phyloP scores from a whole-genome alignment of 2,888 invertebrate genomes.

The Arge pagana region DNA sequence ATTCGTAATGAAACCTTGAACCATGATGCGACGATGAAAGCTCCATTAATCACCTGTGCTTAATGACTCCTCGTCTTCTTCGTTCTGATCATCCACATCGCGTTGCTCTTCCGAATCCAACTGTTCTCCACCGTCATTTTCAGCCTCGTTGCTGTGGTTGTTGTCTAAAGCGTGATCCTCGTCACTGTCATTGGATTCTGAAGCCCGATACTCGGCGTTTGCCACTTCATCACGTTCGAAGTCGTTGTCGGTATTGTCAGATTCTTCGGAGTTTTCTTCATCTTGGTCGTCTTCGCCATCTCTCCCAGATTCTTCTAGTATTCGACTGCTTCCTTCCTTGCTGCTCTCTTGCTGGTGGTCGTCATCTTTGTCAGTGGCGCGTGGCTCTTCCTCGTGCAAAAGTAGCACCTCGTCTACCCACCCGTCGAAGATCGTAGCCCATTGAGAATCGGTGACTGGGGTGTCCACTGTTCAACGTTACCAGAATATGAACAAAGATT shows the following conservation, averaged over 20 bases:
- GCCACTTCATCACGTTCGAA: slow-evolving; percentile 34
- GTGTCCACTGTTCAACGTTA: slow-evolving; percentile 67
- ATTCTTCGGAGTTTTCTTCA: slow-evolving; percentile 44
- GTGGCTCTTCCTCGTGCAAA: slow-evolving; percentile 42
- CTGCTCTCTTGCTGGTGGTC: slow-evolving; percentile 60
- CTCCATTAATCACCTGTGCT: slow-evolving; percentile 11
- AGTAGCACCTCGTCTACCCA: slow-evolving; percentile 72
- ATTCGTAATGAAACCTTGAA: slow-evolving; percentile 17
- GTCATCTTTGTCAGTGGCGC: slow-evolving; percentile 58
- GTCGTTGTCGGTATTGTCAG: slow-evolving; percentile 54
- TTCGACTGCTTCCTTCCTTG: slow-evolving; percentile 34
- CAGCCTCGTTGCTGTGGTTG: slow-evolving; percentile 26
- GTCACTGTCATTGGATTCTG: slow-evolving; percentile 50
- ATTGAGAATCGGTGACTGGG: slow-evolving; percentile 68
- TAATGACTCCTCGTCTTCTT: slow-evolving; percentile 33
- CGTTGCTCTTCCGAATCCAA: slow-evolving; percentile 36
- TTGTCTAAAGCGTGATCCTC: slow-evolving; percentile 41
- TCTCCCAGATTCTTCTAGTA: slow-evolving; percentile 58
- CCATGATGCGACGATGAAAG: slow-evolving; percentile 26
- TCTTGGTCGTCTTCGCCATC: slow-evolving; percentile 54
- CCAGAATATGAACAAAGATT: background rate
- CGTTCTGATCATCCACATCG: slow-evolving; percentile 38
- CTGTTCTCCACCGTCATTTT: slow-evolving; percentile 36
- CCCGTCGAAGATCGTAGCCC: slow-evolving; percentile 76
- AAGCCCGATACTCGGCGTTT: slow-evolving; percentile 23